Conservation (phyloP, 2,888 invertebrate species). For the Carpatolechia fugitivella region DNA sequence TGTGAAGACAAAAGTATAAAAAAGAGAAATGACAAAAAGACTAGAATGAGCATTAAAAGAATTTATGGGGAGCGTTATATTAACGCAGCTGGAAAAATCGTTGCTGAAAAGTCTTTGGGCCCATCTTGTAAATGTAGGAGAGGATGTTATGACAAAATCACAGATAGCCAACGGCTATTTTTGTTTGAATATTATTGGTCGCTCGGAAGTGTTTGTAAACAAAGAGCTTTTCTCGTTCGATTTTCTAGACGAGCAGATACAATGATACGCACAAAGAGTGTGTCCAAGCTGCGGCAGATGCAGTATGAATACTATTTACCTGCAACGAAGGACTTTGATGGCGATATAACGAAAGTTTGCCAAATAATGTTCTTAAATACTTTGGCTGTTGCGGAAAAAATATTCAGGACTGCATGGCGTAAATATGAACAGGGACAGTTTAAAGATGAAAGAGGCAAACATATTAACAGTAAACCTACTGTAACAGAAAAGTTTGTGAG, state of each 20-base stretch:
- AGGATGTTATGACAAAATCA: background rate
- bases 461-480: too few species aligned
- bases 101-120: background rate
- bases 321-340: background rate
- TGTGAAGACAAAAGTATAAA: background rate
- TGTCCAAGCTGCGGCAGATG: background rate
- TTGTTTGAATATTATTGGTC: slow-evolving; percentile 4
- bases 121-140: slow-evolving; percentile 1
- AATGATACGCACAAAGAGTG: background rate
- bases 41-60: background rate
- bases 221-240: slow-evolving; percentile 4
- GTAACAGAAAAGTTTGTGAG: background rate
- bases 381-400: background rate
- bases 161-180: background rate
- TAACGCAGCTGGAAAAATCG: background rate
- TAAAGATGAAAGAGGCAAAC: background rate
- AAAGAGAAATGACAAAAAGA: background rate
- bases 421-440: background rate
- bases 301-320: slow-evolving; percentile 2
- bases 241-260: background rate
- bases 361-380: background rate
- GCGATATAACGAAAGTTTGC: slow-evolving; percentile 1
- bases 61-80: background rate
- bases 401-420: background rate
- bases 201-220: background rate